A percentile compares a stretch with the other conserved stretches of the same genome.
These are phyloP conservation scores for Hipposideros larvatus DNA, from an alignment of 2,797 vertebrate genomes.

Conservation along the genomic window DNA sequence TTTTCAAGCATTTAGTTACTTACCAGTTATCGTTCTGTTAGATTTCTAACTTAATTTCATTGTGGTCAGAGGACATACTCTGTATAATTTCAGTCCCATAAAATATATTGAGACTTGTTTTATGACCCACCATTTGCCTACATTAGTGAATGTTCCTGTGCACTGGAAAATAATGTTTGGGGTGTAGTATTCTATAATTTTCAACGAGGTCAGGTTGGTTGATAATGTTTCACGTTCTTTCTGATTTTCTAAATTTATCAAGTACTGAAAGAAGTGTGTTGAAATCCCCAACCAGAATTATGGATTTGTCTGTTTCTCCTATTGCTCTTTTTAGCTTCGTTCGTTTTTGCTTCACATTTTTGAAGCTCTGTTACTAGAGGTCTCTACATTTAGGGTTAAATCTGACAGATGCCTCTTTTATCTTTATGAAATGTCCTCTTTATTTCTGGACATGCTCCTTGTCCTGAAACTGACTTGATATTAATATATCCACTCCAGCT, in stretches of 20 bases:
- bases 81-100: not conserved
- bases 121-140: fast-evolving
- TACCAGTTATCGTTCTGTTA: not conserved
- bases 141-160: not conserved
- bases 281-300: fast-evolving
- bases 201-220: not conserved
- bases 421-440: not conserved
- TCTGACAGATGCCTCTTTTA: too few species aligned
- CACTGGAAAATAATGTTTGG: not conserved
- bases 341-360: not conserved
- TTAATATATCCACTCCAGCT: too few species aligned
- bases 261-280: fast-evolving
- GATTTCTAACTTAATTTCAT: not conserved
- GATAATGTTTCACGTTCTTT: not conserved
- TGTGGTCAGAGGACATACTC: not conserved
- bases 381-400: not conserved
- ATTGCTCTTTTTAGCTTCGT: not conserved
- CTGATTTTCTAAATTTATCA: too few species aligned
- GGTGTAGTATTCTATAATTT: not conserved
- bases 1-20: not conserved
- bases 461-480: not conserved
- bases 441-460: not conserved
- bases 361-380: not conserved
- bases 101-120: not conserved
- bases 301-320: fast-evolving